These are phyloP conservation scores for Acleris cristana DNA, from an alignment of 2,888 invertebrate genomes.

Conservation along the genomic window DNA sequence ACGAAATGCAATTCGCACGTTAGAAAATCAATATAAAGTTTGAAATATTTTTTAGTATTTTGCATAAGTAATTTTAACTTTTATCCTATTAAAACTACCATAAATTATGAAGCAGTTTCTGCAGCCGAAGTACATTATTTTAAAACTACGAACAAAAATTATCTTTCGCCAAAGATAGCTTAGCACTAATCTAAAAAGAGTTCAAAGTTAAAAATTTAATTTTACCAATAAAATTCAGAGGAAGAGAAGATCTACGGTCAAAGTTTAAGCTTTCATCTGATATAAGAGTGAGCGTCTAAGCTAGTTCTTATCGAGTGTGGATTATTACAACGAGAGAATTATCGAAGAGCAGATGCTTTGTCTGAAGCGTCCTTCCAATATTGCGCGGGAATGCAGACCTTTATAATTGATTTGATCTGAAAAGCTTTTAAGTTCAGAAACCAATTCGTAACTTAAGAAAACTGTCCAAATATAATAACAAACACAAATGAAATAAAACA, in stretches of 20 bases:
- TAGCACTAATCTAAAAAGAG: constrained; percentile 61
- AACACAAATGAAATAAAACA: background rate
- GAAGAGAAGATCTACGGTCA: constrained; percentile 66
- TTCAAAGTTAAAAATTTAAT: constrained; percentile 61
- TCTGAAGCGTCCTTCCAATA: constrained; percentile 14
- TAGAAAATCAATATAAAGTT: background rate
- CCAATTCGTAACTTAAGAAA: background rate
- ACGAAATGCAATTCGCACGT: background rate
- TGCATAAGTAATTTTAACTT: background rate
- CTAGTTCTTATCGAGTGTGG: constrained; percentile 62
- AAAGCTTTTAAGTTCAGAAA: background rate
- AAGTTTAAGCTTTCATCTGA: constrained; percentile 71
- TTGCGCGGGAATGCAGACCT: background rate
- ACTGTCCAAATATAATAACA: background rate
- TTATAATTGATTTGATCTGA: constrained; percentile 12
- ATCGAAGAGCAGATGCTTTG: constrained; percentile 33
- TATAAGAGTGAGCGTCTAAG: constrained; percentile 72
- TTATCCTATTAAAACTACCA: background rate
- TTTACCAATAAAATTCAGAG: constrained; percentile 71
- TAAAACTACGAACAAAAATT: constrained; percentile 30
- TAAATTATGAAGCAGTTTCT: background rate
- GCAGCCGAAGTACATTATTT: constrained; percentile 12
- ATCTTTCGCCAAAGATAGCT: constrained; percentile 37
- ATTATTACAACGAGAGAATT: constrained; percentile 69
- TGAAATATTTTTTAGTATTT: background rate